Percentiles rank a stretch among this genome's conserved stretches.
Evolutionary conservation across 2,113 vertebrate genomes (phyloP).

Genomic region (Bungarus multicinctus): DNA sequence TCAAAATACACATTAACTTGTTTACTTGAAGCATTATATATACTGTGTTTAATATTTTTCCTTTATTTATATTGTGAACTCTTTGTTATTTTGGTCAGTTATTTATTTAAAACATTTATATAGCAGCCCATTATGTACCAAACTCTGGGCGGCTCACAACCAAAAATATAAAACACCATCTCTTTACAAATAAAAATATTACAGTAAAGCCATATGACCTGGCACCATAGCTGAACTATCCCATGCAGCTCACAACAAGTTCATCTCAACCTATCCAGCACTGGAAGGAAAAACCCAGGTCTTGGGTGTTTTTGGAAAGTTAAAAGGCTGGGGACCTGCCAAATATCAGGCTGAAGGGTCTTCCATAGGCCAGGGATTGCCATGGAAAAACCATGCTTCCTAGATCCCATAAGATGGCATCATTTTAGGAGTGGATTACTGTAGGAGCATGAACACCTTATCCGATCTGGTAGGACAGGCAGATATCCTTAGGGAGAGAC

Average conservation of each 20-base stretch:
- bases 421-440: not conserved
- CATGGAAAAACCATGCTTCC: not conserved
- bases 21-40: not conserved
- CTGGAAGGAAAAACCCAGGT: not conserved
- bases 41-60: not conserved
- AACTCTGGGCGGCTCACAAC: not conserved
- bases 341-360: not conserved
- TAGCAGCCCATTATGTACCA: not conserved
- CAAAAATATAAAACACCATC: not conserved
- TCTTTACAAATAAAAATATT: not conserved
- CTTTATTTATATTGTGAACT: not conserved
- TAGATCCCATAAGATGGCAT: not conserved
- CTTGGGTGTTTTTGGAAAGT: not conserved
- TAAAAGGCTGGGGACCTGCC: not conserved
- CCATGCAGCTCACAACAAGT: not conserved
- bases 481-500: not conserved
- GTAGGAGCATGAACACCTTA: not conserved
- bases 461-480: not conserved
- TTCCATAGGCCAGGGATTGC: not conserved
- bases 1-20: not conserved
- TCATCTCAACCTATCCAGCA: not conserved
- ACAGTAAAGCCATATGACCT: not conserved
- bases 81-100: not conserved
- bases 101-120: not conserved
- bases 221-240: not conserved